phyloP scores from a whole-genome alignment of 2,797 vertebrate species.

The Spheniscus humboldti region DNA sequence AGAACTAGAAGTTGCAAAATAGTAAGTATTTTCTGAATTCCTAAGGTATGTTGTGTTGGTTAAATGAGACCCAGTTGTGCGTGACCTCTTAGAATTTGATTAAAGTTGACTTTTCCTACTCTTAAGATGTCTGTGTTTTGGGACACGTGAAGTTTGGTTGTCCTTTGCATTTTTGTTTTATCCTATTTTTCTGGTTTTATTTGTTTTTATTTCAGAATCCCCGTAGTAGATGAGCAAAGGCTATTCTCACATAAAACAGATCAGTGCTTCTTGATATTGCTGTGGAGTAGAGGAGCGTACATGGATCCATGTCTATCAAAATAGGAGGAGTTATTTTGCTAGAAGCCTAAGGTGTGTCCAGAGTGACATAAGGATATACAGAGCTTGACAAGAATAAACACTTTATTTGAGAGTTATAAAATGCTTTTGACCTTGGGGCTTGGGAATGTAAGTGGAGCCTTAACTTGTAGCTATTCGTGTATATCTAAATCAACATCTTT shows the following conservation, averaged over 20 bases:
- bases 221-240: neutral
- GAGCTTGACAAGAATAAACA: slow-evolving; percentile 31
- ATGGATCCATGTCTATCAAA: neutral
- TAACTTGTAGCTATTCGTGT: neutral
- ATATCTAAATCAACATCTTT: neutral
- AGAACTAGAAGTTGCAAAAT: neutral
- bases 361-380: neutral
- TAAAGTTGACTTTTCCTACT: neutral
- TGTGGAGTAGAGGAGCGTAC: neutral
- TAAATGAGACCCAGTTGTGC: neutral
- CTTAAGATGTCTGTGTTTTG: neutral
- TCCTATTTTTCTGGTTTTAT: neutral
- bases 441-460: neutral
- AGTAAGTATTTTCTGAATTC: neutral
- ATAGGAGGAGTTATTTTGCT: neutral
- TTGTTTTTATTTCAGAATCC: neutral
- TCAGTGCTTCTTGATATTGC: neutral
- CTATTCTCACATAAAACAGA: neutral
- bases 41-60: neutral
- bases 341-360: neutral
- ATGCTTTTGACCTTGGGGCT: slow-evolving; percentile 21
- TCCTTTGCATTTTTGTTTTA: neutral
- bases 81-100: neutral
- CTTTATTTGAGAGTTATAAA: neutral
- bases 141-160: neutral